Evolutionary conservation across 1,140 invertebrate species (phyloP).

Genomic region (Heliconius hewitsoni): DNA sequence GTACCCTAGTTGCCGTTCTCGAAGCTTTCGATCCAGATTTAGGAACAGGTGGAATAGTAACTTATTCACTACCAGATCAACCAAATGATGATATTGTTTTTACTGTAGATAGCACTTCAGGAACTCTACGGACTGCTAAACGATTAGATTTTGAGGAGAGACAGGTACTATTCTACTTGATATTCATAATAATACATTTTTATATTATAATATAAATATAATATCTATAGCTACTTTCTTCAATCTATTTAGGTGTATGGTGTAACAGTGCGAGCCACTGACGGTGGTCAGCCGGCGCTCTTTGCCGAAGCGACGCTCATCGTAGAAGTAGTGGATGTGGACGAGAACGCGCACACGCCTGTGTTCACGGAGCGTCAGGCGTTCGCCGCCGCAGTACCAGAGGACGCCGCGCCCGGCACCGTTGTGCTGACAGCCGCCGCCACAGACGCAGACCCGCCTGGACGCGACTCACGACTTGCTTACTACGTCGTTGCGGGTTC

Average conservation of each 20-base stretch:
- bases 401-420: constrained; percentile 86
- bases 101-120: constrained; percentile 90
- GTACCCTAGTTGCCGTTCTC: constrained; percentile 91
- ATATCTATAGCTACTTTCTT: background rate
- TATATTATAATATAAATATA: background rate
- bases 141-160: constrained; percentile 93
- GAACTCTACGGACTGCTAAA: constrained; percentile 89
- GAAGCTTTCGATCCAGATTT: constrained; percentile 94
- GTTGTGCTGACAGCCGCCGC: constrained; percentile 90
- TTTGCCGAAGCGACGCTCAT: constrained; percentile 88
- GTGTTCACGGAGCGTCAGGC: constrained; percentile 91
- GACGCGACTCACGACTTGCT: constrained; percentile 88
- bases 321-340: constrained; percentile 95
- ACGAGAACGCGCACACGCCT: constrained; percentile 93
- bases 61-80: constrained; percentile 88
- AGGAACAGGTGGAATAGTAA: constrained; percentile 88
- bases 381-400: constrained; percentile 85
- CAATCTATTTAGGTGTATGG: constrained; percentile 86
- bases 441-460: constrained; percentile 88
- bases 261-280: constrained; percentile 90
- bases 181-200: background rate
- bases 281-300: constrained; percentile 88
- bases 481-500: constrained; percentile 95
- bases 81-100: constrained; percentile 85
- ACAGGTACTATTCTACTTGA: constrained; percentile 79